These are phyloP conservation scores for Caenorhabditis becei DNA, from an alignment of 2,888 invertebrate species.

Conservation along the genomic window DNA sequence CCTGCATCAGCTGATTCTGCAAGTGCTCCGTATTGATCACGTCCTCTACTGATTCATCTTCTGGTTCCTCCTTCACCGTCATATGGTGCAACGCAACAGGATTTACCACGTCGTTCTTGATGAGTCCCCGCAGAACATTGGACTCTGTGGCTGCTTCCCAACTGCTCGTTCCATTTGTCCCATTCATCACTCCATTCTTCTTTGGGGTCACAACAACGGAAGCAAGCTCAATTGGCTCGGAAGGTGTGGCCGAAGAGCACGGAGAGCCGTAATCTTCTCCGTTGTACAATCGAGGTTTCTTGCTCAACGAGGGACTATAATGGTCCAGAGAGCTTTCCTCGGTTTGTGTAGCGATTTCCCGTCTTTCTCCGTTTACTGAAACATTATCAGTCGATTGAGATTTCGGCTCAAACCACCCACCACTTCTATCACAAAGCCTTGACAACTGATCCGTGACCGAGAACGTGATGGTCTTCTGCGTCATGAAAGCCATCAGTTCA, in stretches of 20 bases:
- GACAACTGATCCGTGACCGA: slow-evolving; percentile 54
- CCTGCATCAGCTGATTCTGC: slow-evolving; percentile 50
- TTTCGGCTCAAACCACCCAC: slow-evolving; percentile 17
- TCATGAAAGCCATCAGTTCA: slow-evolving; percentile 60
- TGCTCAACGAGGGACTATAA: neutral
- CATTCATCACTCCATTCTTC: slow-evolving; percentile 11
- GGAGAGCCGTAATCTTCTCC: slow-evolving; percentile 48
- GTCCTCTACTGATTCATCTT: slow-evolving; percentile 43
- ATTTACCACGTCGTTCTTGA: slow-evolving; percentile 22
- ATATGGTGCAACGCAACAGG: neutral
- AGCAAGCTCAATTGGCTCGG: slow-evolving; percentile 26
- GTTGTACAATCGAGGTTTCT: slow-evolving; percentile 4
- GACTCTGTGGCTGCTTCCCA: slow-evolving; percentile 24
- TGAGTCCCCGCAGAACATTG: slow-evolving; percentile 24
- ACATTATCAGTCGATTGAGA: neutral
- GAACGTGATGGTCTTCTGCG: slow-evolving; percentile 58
- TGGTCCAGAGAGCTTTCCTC: slow-evolving; percentile 10
- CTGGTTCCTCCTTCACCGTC: slow-evolving; percentile 22
- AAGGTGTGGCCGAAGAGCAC: slow-evolving; percentile 59
- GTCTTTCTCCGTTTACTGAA: slow-evolving; percentile 32
- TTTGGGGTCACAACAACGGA: neutral
- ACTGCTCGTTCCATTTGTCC: neutral
- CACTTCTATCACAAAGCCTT: slow-evolving; percentile 38
- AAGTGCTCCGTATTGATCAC: slow-evolving; percentile 38
- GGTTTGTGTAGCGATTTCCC: slow-evolving; percentile 49